A percentile compares a stretch with the other conserved stretches of the same genome.
Conservation (phyloP, 2,113 vertebrate species). For the Tretioscincus oriximinensis region DNA sequence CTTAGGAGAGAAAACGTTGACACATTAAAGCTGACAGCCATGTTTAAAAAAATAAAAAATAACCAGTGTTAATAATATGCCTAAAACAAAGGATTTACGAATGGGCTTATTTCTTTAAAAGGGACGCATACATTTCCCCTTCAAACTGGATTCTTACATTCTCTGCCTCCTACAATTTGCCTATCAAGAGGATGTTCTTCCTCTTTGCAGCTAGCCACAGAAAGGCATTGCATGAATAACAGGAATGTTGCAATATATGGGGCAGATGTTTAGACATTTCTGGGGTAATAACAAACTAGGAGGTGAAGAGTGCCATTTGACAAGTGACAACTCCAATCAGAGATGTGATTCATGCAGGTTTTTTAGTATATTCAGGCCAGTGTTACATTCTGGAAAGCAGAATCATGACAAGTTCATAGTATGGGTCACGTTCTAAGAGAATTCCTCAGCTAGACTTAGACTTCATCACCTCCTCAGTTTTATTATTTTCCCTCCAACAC, state of each 20-base stretch:
- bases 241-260: accelerated
- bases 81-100: not conserved
- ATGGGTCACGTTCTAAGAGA: slow-evolving; percentile 41
- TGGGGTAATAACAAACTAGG: slow-evolving; percentile 10
- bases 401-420: slow-evolving; percentile 52
- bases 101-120: not conserved
- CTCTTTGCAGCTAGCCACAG: not conserved
- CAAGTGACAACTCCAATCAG: slow-evolving; percentile 34
- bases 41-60: too few species aligned
- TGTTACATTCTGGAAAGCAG: slow-evolving; percentile 27
- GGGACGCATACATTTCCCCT: not conserved
- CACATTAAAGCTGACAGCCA: too few species aligned
- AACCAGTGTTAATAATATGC: not conserved
- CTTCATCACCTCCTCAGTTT: slow-evolving; percentile 30
- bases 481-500: not conserved
- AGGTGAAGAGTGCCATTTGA: slow-evolving; percentile 14
- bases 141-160: slow-evolving; percentile 2
- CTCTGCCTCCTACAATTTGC: not conserved
- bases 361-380: slow-evolving; percentile 9
- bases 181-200: not conserved
- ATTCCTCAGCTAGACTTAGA: slow-evolving; percentile 53
- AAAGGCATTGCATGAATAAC: not conserved
- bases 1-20: not conserved
- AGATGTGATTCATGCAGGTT: not conserved
- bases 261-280: not conserved